Base-by-base conservation (phyloP, 2,113 vertebrate genomes). In the Zosterops borbonicus region DNA sequence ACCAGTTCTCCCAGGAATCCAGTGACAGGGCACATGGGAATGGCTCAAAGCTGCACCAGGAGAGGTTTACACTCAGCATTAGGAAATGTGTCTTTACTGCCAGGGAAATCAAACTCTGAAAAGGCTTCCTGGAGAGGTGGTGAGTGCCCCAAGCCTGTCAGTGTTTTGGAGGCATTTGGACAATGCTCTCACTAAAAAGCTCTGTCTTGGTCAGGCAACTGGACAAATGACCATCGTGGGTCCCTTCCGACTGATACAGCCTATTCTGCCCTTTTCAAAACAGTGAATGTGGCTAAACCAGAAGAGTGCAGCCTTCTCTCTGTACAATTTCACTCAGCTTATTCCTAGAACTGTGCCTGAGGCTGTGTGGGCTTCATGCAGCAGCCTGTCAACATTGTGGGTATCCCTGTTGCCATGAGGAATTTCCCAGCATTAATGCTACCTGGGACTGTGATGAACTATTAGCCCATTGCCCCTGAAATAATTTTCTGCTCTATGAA, bases 1-100 rank as follows among this genome's bases (percentile, higher is more conserved):
- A 24, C 22, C 4, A 20, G 4, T 42, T 68, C 23, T 65, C 5
- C 7, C 16, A 25, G 22, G 35, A 12, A 22, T 29, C 24, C 22
- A 27, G 47, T 2, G 22, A 19, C 2, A 50, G 23, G 41, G 18
- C 2, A 1, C 1, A 0, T 9, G 13, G 31, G 8, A 64, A 13
- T 27, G 31, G 39, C 6, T 53, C 70, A 47, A 21, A 67, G 42
- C 22, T 87, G 68, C 2, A 0, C 14, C 25, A 83, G 29, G 33
- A 15, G 31, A 47, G 21, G 22, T 39, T 75, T 35, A 5, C 35
- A 11, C 41, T 27, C 4, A 2, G 12, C 5, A 2, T n/a, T 33
- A 19, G 53, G 15, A 77, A 63, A 2, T 2, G 21, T 59, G 63
- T 76, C 20, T 58, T 63, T 22, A 20, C 18, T 8, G 5, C 25